These are phyloP conservation scores for Leuctra nigra DNA, from an alignment of 2,888 invertebrate genomes.

Conservation along the genomic window DNA sequence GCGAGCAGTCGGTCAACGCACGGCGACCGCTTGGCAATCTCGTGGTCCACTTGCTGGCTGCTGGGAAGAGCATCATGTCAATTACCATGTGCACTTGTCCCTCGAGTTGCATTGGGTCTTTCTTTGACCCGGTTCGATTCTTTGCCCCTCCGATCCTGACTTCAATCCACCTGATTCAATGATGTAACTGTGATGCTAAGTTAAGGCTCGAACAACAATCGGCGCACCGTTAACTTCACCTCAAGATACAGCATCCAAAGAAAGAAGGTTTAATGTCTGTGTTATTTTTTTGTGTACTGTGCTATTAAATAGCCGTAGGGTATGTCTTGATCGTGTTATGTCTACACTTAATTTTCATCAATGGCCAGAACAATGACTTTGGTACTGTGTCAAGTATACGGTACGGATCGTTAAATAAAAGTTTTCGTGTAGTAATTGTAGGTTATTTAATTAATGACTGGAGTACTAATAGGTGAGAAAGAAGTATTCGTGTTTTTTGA, in stretches of 20 bases:
- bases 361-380: not conserved
- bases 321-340: not conserved
- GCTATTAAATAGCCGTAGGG: too few species aligned
- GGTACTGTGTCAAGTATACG: not conserved
- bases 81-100: too few species aligned
- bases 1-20: too few species aligned
- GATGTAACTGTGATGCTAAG: not conserved
- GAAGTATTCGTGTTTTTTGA: too few species aligned
- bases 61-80: too few species aligned
- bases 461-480: too few species aligned
- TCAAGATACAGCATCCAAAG: not conserved
- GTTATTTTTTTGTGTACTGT: not conserved
- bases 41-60: too few species aligned
- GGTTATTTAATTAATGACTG: not conserved
- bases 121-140: not conserved
- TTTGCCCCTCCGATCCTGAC: not conserved
- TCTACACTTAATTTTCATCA: not conserved
- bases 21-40: too few species aligned
- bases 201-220: conserved; percentile 10
- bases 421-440: not conserved
- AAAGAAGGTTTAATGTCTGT: not conserved
- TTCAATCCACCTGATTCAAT: not conserved
- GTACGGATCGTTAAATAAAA: not conserved
- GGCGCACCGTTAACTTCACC: conserved; percentile 1
- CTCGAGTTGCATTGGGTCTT: too few species aligned